Conservation (phyloP, 2,113 vertebrate species). For the Saguinus imperator region DNA sequence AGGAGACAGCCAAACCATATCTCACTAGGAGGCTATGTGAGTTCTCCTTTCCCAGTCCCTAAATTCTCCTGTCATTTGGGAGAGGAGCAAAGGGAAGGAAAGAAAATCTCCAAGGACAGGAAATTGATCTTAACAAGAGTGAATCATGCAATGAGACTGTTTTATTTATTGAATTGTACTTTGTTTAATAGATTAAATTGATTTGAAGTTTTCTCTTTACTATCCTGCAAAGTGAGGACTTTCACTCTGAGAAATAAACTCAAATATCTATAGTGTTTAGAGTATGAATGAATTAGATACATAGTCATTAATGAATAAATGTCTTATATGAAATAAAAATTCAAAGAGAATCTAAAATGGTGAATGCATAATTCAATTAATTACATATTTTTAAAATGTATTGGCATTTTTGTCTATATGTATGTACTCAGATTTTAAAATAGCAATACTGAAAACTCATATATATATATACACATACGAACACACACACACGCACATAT, state of each 20-base stretch:
- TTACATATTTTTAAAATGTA: background rate
- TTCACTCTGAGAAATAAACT: background rate
- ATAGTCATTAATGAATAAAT: background rate
- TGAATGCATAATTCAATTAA: background rate
- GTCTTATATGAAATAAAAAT: background rate
- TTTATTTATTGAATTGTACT: background rate
- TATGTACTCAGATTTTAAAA: background rate
- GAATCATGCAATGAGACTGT: background rate
- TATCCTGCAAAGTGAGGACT: background rate
- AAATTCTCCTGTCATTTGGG: background rate
- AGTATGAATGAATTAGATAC: background rate
- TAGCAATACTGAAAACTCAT: background rate
- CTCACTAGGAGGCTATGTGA: background rate
- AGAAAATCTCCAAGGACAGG: background rate
- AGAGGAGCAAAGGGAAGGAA: background rate
- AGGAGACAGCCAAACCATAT: too few species aligned
- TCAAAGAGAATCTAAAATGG: background rate
- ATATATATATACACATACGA: fast-evolving
- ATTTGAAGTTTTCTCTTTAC: background rate
- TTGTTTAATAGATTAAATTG: background rate
- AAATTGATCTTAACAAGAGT: background rate
- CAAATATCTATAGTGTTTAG: background rate
- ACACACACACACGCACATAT: too few species aligned
- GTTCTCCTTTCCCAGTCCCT: background rate
- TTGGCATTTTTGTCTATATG: background rate